Conservation (phyloP, 2,113 vertebrate species). For the Oreochromis niloticus region DNA sequence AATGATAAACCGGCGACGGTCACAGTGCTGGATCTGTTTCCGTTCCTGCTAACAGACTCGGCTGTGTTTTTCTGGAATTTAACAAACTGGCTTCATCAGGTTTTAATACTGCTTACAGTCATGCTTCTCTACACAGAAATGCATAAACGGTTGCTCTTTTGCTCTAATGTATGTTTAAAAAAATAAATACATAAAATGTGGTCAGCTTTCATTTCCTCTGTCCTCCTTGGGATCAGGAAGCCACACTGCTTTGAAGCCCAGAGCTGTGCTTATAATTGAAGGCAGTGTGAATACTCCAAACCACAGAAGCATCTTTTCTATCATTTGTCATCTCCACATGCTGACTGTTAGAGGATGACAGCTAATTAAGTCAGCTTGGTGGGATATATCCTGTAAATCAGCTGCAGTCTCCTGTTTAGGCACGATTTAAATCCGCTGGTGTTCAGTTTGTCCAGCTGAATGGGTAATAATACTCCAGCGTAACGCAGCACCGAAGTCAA, state of each 20-base stretch:
- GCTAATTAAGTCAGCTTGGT: not conserved
- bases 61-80: not conserved
- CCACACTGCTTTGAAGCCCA: not conserved
- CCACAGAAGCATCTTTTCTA: not conserved
- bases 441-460: not conserved
- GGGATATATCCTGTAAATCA: not conserved
- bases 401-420: not conserved
- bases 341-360: not conserved
- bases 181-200: not conserved
- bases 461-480: not conserved
- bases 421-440: not conserved
- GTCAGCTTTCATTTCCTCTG: not conserved
- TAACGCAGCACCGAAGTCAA: not conserved
- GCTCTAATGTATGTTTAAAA: not conserved
- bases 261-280: not conserved
- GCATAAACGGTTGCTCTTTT: not conserved
- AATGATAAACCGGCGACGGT: not conserved
- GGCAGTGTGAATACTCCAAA: not conserved
- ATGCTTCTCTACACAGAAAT: not conserved
- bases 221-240: not conserved
- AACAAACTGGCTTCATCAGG: not conserved
- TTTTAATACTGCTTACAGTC: not conserved
- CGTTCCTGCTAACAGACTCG: not conserved
- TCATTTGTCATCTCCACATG: not conserved
- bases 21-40: not conserved